Percentiles rank a stretch among this genome's conserved stretches.
These are phyloP conservation scores for Spilarctia lutea DNA, from an alignment of 2,888 invertebrate genomes.

Conservation along the genomic window DNA sequence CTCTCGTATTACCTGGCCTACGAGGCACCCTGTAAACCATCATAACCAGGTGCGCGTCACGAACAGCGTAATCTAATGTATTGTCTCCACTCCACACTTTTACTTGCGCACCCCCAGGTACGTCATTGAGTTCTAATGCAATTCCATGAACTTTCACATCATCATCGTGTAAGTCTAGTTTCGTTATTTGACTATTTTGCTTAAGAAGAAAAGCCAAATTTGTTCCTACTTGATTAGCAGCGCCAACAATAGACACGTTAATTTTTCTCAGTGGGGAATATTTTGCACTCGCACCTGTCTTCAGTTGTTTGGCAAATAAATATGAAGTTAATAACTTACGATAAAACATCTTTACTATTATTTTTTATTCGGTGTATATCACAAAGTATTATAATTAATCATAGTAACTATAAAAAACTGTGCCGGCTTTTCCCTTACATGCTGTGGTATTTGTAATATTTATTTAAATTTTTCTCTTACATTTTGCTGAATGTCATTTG, in stretches of 20 bases:
- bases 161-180: slow-evolving; percentile 66
- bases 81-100: slow-evolving; percentile 53
- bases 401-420: background rate
- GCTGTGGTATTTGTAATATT: background rate
- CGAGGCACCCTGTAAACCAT: slow-evolving; percentile 63
- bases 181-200: slow-evolving; percentile 63
- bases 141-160: slow-evolving; percentile 61
- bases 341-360: slow-evolving; percentile 36
- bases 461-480: background rate
- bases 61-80: slow-evolving; percentile 57
- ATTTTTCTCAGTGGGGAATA: slow-evolving; percentile 50
- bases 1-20: slow-evolving; percentile 55
- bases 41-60: slow-evolving; percentile 61
- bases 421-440: background rate
- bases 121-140: slow-evolving; percentile 61
- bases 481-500: background rate
- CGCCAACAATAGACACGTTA: slow-evolving; percentile 69
- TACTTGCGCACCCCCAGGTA: slow-evolving; percentile 65
- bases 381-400: background rate
- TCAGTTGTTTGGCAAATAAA: slow-evolving; percentile 12
- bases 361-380: background rate
- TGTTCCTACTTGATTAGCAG: slow-evolving; percentile 65
- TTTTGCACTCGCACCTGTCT: slow-evolving; percentile 8
- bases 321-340: slow-evolving; percentile 25
- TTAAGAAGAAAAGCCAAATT: slow-evolving; percentile 68